Evolutionary conservation across 2,113 vertebrate species (phyloP), one percentile per base, ranked within the genome.

Genomic region (Dipodomys ordii): DNA sequence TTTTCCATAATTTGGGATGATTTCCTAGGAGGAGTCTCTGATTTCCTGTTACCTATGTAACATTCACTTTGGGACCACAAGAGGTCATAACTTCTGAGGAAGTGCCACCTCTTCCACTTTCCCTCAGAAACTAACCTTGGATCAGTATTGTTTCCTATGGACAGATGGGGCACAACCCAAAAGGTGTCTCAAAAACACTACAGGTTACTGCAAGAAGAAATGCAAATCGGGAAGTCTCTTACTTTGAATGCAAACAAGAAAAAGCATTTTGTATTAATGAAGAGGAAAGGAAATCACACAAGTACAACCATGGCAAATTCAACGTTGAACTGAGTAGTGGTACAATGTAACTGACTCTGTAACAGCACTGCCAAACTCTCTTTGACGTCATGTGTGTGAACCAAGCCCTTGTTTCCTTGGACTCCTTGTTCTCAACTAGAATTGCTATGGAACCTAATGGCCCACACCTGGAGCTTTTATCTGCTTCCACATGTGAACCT

Each of bases 171-270:
- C 22, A 13, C 20, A n/a, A 18, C 76, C 67, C 71, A 76, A 46
- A 77, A 96, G 60, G 73, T 97, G 96, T 64, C 96, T 95, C 65
- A 80, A 73, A 46, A 94, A 86, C 0, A 0, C 95, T 67, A 1
- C 1, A 87, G 97, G 95, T 67, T 91, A 77, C 80, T 97, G 97
- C 87, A 93, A 62, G 87, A 96, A 96, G 89, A 96, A 69, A 60
- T 97, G 96, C 28, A 3, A 13, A 46, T 0, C 93, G 94, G 30
- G 97, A 97, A 79, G 78, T 83, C 83, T 53, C 64, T 5, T 95
- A 96, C 28, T 1, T 68, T 18, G 27, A 62, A 4, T 97, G 96
- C 82, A 19, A 12, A 62, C 78, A 27, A 28, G 77, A 64, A 16
- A 96, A 88, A 81, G 22, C 92, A 9, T 96, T 96, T 28, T 96